phyloP scores from a whole-genome alignment of 2,797 vertebrate genomes.

The Crocodylus rhombifer region DNA sequence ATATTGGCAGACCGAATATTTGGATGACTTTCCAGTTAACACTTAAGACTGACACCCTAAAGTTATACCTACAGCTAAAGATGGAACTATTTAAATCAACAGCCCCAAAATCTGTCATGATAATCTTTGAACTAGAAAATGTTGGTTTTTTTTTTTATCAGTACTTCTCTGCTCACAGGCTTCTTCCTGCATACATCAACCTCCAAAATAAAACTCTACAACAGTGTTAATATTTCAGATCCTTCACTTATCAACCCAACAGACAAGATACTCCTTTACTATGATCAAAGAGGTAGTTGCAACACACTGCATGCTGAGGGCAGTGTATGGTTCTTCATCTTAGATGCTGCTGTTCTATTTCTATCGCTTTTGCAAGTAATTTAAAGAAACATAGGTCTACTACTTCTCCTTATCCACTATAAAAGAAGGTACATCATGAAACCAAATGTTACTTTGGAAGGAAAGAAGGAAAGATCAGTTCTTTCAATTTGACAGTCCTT shows the following conservation, averaged over 20 bases:
- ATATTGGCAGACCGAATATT: background rate
- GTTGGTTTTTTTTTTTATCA: background rate
- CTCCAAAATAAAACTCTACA: background rate
- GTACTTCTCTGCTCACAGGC: background rate
- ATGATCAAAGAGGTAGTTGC: constrained; percentile 28
- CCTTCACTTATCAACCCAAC: background rate
- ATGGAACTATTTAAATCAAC: constrained; percentile 19
- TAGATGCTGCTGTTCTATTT: background rate
- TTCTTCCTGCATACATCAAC: constrained; percentile 1
- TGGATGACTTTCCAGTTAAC: background rate
- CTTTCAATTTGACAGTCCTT: background rate
- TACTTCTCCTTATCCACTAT: background rate
- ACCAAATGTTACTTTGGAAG: background rate
- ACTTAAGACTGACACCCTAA: background rate
- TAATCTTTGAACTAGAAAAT: background rate
- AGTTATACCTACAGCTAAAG: constrained; percentile 4
- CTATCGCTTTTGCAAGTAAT: background rate
- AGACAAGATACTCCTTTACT: background rate
- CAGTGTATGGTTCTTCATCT: background rate
- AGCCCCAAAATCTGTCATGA: background rate
- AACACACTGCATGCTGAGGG: constrained; percentile 29
- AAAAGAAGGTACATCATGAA: background rate
- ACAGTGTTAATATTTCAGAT: background rate
- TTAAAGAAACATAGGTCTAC: background rate
- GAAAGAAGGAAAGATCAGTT: background rate